Evolutionary conservation across 2,797 vertebrate species (phyloP).

Genomic region (Brotogeris chrysoptera): DNA sequence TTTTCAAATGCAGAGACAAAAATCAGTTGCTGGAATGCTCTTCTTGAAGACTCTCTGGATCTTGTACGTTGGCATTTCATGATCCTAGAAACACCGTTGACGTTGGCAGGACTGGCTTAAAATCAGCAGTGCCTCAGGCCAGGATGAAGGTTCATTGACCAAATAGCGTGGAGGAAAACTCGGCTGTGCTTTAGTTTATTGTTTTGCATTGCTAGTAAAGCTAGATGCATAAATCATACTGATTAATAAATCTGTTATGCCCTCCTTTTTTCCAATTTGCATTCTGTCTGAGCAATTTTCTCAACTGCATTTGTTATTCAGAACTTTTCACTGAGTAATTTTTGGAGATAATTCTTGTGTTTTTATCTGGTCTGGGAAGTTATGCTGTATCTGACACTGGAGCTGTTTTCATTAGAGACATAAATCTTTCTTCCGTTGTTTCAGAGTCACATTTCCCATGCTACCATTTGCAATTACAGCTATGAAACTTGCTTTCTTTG

Average conservation of each 20-base stretch:
- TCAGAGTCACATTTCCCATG: slow-evolving; percentile 46
- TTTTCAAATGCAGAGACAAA: neutral
- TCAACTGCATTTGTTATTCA: neutral
- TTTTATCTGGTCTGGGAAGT: slow-evolving; percentile 55
- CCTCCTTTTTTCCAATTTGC: neutral
- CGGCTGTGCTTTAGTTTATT: neutral
- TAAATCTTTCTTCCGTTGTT: slow-evolving; percentile 34
- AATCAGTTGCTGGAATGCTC: neutral
- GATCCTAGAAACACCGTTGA: neutral
- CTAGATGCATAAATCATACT: neutral
- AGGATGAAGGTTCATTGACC: neutral
- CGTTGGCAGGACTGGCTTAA: neutral
- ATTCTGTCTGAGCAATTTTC: neutral
- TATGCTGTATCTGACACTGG: slow-evolving; percentile 28
- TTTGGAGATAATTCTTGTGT: slow-evolving; percentile 21
- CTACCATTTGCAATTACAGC: slow-evolving; percentile 42
- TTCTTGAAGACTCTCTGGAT: neutral
- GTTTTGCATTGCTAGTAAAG: neutral
- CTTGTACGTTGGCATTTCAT: neutral
- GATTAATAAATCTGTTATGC: neutral
- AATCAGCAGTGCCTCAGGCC: neutral
- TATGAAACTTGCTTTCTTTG: slow-evolving; percentile 35
- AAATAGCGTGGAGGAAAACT: neutral
- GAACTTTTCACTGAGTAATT: slow-evolving; percentile 23
- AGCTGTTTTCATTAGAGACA: slow-evolving; percentile 42